phyloP scores from a whole-genome alignment of 2,888 invertebrate species.

The Apodemia mormo region DNA sequence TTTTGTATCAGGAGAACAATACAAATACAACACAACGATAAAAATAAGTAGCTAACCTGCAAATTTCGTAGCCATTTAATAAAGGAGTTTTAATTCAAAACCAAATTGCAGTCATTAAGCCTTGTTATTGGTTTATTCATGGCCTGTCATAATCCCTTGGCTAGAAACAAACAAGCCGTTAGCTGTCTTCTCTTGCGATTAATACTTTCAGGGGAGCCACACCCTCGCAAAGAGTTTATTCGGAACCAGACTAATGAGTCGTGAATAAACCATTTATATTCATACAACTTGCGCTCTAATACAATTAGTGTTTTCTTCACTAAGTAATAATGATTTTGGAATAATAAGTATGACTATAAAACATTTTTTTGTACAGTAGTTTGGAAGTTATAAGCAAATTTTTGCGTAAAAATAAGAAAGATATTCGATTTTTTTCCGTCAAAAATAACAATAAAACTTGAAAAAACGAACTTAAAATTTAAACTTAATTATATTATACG shows the following conservation, averaged over 20 bases:
- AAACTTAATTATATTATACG: no score
- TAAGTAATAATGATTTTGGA: background rate
- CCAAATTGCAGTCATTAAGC: constrained; percentile 10
- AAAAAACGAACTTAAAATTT: no score
- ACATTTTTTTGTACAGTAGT: no score
- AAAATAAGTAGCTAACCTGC: background rate
- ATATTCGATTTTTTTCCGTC: no score
- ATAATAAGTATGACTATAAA: no score
- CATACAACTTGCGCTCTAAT: constrained; percentile 1
- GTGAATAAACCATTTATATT: constrained; percentile 27
- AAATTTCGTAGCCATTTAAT: background rate
- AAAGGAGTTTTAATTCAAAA: constrained; percentile 5
- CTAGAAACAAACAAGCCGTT: constrained; percentile 54
- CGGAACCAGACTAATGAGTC: constrained; percentile 32
- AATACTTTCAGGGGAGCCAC: constrained; percentile 42
- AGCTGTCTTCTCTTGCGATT: constrained; percentile 45
- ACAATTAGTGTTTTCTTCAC: constrained; percentile 8
- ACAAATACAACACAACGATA: background rate
- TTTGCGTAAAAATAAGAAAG: no score
- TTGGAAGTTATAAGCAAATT: no score
- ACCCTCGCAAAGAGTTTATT: constrained; percentile 29
- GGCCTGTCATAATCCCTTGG: constrained; percentile 31
- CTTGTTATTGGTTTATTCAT: constrained; percentile 30
- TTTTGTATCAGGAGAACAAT: no score
- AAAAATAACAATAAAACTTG: no score